Evolutionary conservation across 2,113 vertebrate species (phyloP).

Genomic region (Malurus elegans): DNA sequence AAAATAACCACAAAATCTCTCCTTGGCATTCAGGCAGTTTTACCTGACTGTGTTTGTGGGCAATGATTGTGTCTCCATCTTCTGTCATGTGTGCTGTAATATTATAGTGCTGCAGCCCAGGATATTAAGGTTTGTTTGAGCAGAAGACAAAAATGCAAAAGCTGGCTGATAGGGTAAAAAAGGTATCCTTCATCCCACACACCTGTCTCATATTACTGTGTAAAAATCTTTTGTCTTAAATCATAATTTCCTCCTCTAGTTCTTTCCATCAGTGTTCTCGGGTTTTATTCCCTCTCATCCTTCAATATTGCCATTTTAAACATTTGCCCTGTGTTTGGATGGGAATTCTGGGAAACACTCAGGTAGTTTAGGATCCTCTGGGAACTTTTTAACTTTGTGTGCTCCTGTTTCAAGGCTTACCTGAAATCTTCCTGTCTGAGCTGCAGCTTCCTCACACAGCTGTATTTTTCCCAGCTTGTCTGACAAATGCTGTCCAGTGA

Average conservation of each 20-base stretch:
- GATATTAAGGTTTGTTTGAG: neutral
- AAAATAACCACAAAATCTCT: neutral
- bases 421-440: neutral
- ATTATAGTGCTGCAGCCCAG: neutral
- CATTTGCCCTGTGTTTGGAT: neutral
- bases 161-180: neutral
- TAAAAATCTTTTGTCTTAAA: neutral
- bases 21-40: neutral
- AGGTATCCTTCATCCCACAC: fast-evolving
- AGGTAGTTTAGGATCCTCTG: neutral
- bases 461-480: neutral
- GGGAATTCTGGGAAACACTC: neutral
- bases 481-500: neutral
- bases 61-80: neutral
- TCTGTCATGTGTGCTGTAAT: neutral
- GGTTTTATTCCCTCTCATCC: neutral
- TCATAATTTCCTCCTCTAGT: neutral
- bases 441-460: neutral
- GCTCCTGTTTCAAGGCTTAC: neutral
- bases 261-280: neutral
- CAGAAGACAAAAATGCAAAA: neutral
- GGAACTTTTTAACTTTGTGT: neutral
- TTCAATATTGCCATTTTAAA: neutral
- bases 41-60: neutral
- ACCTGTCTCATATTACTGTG: too few species aligned